These are phyloP conservation scores for Neogale vison DNA, from an alignment of 2,113 vertebrate species.

Conservation along the genomic window DNA sequence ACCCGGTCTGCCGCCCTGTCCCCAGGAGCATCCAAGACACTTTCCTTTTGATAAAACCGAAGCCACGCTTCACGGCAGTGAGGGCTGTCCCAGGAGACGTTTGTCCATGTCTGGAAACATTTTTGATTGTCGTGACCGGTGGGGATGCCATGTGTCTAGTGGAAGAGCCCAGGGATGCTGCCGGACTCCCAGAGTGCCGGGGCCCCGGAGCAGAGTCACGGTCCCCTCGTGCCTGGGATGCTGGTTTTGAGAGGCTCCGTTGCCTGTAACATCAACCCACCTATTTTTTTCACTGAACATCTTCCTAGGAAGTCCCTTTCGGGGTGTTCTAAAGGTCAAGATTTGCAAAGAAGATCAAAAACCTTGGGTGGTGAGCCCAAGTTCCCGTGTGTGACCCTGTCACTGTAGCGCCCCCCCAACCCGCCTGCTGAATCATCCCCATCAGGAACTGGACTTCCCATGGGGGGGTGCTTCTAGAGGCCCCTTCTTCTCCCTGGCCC, in stretches of 20 bases:
- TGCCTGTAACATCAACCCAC: accelerated
- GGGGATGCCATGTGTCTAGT: too few relatives aligned
- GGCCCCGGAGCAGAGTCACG: not conserved
- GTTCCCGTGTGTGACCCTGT: not conserved
- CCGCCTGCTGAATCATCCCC: not conserved
- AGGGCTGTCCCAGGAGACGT: not conserved
- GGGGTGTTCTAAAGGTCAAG: not conserved
- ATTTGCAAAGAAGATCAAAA: not conserved
- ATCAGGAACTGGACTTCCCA: not conserved
- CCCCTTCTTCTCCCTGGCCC: too few relatives aligned
- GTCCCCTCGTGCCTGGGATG: accelerated
- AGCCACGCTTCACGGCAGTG: not conserved
- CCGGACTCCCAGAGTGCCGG: not conserved
- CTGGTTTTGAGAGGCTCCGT: not conserved
- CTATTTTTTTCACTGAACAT: too few relatives aligned
- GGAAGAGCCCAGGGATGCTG: not conserved
- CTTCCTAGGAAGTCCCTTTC: not conserved
- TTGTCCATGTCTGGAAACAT: not conserved
- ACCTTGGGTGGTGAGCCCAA: not conserved
- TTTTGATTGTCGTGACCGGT: too few relatives aligned
- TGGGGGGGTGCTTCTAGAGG: not conserved
- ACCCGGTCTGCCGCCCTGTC: not conserved
- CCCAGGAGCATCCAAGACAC: accelerated
- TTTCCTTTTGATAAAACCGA: not conserved
- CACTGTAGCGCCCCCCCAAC: not conserved